phyloP scores from a whole-genome alignment of 2,888 invertebrate genomes.

The Athalia cordata region DNA sequence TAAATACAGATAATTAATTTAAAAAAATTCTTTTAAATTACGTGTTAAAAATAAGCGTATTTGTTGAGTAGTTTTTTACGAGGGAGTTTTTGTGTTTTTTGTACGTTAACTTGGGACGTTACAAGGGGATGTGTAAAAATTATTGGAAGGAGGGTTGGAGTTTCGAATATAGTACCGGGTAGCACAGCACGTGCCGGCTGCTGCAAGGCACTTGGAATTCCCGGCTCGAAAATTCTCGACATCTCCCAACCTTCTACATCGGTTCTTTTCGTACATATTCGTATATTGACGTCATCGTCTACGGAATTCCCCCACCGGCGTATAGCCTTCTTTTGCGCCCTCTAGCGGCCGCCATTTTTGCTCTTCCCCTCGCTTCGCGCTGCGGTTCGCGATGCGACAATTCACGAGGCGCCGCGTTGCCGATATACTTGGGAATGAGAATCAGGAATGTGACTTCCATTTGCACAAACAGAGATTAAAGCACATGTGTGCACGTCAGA shows the following conservation, averaged over 20 bases:
- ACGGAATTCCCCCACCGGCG: background rate
- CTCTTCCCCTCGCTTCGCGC: slow-evolving; percentile 29
- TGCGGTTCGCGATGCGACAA: slow-evolving; percentile 29
- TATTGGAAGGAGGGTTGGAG: slow-evolving; percentile 44
- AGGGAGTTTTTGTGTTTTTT: background rate
- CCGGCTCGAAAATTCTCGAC: slow-evolving; percentile 50
- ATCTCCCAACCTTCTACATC: slow-evolving; percentile 46
- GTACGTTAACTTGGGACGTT: slow-evolving; percentile 29
- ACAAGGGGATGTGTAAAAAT: slow-evolving; percentile 42
- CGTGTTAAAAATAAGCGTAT: slow-evolving; percentile 46
- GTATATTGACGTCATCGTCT: slow-evolving; percentile 45
- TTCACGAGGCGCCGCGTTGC: background rate
- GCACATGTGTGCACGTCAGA: background rate
- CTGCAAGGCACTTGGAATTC: slow-evolving; percentile 57
- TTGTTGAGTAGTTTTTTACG: slow-evolving; percentile 36
- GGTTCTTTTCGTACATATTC: slow-evolving; percentile 48
- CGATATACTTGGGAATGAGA: slow-evolving; percentile 3
- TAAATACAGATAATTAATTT: slow-evolving; percentile 36
- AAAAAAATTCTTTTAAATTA: slow-evolving; percentile 10
- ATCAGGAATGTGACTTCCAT: slow-evolving; percentile 35
- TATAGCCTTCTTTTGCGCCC: slow-evolving; percentile 11
- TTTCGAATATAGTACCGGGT: slow-evolving; percentile 54
- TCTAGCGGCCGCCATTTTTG: slow-evolving; percentile 2
- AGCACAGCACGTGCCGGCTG: slow-evolving; percentile 70
- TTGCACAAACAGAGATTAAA: slow-evolving; percentile 13